Base-by-base conservation (phyloP, 2,797 vertebrate species). In the Crotalus adamanteus region DNA sequence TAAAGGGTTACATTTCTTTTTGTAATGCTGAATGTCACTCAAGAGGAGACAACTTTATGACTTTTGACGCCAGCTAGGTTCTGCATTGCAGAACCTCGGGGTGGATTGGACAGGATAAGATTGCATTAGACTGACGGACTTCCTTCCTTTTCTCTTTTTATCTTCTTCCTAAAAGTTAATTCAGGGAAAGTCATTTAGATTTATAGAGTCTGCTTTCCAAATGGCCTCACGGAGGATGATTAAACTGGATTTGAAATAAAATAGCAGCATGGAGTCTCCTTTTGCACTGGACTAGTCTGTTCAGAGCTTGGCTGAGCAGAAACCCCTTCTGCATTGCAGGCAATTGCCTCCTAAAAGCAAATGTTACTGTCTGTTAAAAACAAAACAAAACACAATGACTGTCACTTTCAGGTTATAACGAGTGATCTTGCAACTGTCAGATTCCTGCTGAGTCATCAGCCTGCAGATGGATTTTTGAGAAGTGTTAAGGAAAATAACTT, bases 51-150 rank as follows among this genome's bases (percentile, higher is more conserved):
- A 14, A 25, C 63, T 65, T 90, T 37, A 90, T 13, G 92, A 83
- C 47, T 61, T 55, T 22, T 9, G 42, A 14, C 56, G 69, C 26
- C 12, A 31, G 59, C 4, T 2, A 88, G 85, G 14, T 88, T 89
- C 92, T 93, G 92, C 92, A 93, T 91, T 93, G 92, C 92, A 93
- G 90, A 88, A 85, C 28, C 42, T 60, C 6, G 31, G 14, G n/a
- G 3, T 28, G 42, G 56, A 37, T 6, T 61, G 37, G 63, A 65
- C 22, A 14, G 56, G 37, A 14, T 9, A 63, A 83, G 65, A 37
- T 22, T 3, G 88, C 86, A 22, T 42, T 88, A 63, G 63, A 16
- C 4, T 6, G 20, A n/a, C 26, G 56, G 55, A 42, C n/a, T 16
- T 57, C 28, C 2, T 6, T 12, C 8, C 18, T 22, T 63, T 13